phyloP scores from a whole-genome alignment of 2,113 vertebrate species.

The Clarias gariepinus region DNA sequence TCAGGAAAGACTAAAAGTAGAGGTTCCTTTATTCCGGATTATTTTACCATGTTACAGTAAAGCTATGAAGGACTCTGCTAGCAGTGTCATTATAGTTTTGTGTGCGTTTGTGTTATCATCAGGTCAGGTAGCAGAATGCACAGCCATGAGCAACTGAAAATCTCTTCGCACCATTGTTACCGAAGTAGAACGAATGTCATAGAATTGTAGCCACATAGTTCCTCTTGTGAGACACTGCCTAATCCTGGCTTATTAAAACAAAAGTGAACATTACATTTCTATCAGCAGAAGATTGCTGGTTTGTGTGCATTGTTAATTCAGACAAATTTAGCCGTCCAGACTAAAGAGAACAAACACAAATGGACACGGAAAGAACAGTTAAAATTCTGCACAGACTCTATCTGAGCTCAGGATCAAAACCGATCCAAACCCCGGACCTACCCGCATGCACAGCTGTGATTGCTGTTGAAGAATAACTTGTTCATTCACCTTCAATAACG shows the following conservation, averaged over 20 bases:
- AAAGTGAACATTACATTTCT: background rate
- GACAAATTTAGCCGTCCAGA: background rate
- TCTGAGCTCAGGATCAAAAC: background rate
- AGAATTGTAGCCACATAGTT: background rate
- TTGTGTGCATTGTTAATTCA: background rate
- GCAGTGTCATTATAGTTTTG: background rate
- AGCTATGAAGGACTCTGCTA: constrained; percentile 27
- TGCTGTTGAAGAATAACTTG: background rate
- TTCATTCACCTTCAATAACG: background rate
- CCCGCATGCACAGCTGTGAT: background rate
- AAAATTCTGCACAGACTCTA: background rate
- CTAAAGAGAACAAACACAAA: background rate
- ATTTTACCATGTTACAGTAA: background rate
- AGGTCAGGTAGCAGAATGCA: background rate
- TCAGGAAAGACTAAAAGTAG: constrained; percentile 35
- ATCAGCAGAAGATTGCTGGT: background rate
- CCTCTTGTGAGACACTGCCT: background rate
- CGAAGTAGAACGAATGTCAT: background rate
- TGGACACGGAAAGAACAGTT: background rate
- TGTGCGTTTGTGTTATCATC: background rate
- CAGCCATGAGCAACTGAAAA: background rate
- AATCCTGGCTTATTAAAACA: background rate
- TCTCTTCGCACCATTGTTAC: background rate
- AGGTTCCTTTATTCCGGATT: constrained; percentile 35
- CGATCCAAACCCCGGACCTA: background rate